Conservation (phyloP, 2,888 invertebrate genomes). For the Drosophila yooni region DNA sequence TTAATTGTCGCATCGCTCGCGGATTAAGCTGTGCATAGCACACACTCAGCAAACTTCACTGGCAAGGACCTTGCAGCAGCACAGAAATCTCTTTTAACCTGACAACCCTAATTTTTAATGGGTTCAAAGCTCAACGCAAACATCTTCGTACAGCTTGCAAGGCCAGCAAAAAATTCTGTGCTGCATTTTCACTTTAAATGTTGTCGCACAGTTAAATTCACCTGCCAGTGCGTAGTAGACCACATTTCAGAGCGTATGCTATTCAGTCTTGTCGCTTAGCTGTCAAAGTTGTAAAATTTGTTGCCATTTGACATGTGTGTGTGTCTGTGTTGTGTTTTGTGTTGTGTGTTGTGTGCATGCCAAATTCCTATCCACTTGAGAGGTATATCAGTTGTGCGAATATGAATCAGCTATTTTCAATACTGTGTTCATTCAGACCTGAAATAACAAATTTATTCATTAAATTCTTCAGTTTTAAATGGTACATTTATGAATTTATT, state of each 20-base stretch:
- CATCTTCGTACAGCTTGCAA: constrained; percentile 48
- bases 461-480: background rate
- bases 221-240: constrained; percentile 1
- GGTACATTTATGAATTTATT: background rate
- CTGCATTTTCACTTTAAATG: constrained; percentile 45
- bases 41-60: constrained; percentile 59
- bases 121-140: constrained; percentile 20
- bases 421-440: background rate
- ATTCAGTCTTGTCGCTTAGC: constrained; percentile 35
- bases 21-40: constrained; percentile 47
- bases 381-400: constrained; percentile 14
- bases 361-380: background rate
- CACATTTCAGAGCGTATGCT: constrained; percentile 54
- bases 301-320: constrained; percentile 63
- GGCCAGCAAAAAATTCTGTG: constrained; percentile 61
- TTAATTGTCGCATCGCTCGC: constrained; percentile 45
- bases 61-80: constrained; percentile 8
- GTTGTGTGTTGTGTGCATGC: background rate
- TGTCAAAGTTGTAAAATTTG: constrained; percentile 69
- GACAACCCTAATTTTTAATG: constrained; percentile 44
- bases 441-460: background rate
- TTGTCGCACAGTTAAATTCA: background rate
- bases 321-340: constrained; percentile 14
- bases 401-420: background rate
- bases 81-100: constrained; percentile 25